phyloP scores from a whole-genome alignment of 2,113 vertebrate genomes.

The Trematomus loennbergii region DNA sequence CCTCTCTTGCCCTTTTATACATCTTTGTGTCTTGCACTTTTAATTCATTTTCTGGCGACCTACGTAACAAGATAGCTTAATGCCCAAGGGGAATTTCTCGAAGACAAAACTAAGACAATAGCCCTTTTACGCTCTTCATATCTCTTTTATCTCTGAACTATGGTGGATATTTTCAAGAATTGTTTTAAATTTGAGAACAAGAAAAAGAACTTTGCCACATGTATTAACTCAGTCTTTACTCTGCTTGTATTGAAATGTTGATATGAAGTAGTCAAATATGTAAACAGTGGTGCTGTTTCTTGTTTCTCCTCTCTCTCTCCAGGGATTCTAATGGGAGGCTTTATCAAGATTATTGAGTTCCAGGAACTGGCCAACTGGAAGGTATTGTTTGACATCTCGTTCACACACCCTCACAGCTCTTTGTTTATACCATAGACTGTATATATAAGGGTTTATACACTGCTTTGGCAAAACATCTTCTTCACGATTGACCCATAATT shows the following conservation, averaged over 20 bases:
- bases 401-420: neutral
- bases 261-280: constrained; percentile 29
- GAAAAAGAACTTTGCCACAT: constrained; percentile 26
- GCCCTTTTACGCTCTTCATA: neutral
- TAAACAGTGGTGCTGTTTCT: constrained; percentile 13
- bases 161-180: constrained; percentile 15
- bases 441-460: neutral
- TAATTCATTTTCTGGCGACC: constrained; percentile 48
- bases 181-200: constrained; percentile 29
- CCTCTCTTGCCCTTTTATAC: constrained; percentile 15
- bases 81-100: constrained; percentile 24
- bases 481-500: neutral
- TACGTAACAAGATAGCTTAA: constrained; percentile 33
- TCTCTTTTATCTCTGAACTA: constrained; percentile 20
- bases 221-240: constrained; percentile 8
- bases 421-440: neutral
- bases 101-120: constrained; percentile 51
- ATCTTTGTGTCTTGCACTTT: constrained; percentile 36
- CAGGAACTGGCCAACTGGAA: constrained; percentile 99
- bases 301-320: constrained; percentile 52
- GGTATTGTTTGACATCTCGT: constrained; percentile 81
- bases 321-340: constrained; percentile 99
- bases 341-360: constrained; percentile 98
- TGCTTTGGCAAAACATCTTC: neutral
- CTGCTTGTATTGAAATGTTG: constrained; percentile 18